Conservation (phyloP, 2,888 invertebrate genomes). For the Mimas tiliae region DNA sequence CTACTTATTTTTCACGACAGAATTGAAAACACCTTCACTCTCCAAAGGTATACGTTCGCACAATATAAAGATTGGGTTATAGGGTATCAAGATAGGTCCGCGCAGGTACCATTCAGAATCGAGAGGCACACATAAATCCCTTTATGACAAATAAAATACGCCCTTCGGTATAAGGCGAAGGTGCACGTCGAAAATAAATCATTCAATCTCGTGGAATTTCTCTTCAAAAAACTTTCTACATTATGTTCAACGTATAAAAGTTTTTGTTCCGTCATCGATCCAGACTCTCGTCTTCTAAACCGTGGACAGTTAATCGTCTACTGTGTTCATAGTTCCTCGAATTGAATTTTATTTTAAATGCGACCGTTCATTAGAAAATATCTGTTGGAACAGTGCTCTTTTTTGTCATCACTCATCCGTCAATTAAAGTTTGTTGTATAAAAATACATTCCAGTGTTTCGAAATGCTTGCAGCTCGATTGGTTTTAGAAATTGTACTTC, state of each 20-base stretch:
- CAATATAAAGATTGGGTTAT: slow-evolving; percentile 76
- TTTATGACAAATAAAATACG: slow-evolving; percentile 79
- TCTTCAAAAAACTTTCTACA: slow-evolving; percentile 27
- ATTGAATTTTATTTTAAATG: slow-evolving; percentile 5
- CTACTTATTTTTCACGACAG: slow-evolving; percentile 69
- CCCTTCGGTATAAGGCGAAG: slow-evolving; percentile 55
- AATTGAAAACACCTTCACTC: slow-evolving; percentile 71
- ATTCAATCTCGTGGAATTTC: slow-evolving; percentile 61
- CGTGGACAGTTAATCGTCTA: slow-evolving; percentile 16
- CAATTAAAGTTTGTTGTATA: too few species aligned
- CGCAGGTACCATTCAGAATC: slow-evolving; percentile 57
- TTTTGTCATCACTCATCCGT: slow-evolving; percentile 20
- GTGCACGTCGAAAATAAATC: slow-evolving; percentile 65
- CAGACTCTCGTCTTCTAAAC: neutral
- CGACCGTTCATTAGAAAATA: neutral
- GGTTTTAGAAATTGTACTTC: slow-evolving; percentile 35
- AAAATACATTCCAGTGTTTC: too few species aligned
- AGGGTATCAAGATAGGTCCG: slow-evolving; percentile 61
- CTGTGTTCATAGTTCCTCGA: neutral
- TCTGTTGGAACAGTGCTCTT: slow-evolving; percentile 1
- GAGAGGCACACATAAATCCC: slow-evolving; percentile 68
- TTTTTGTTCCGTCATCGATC: slow-evolving; percentile 26
- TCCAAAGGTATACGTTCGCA: slow-evolving; percentile 64
- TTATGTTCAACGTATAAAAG: slow-evolving; percentile 28
- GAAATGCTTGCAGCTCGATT: slow-evolving; percentile 16